Percentiles rank a stretch among this genome's conserved stretches.
These are phyloP conservation scores for Lasioglossum lativentre DNA, from an alignment of 2,888 invertebrate genomes.

Conservation along the genomic window DNA sequence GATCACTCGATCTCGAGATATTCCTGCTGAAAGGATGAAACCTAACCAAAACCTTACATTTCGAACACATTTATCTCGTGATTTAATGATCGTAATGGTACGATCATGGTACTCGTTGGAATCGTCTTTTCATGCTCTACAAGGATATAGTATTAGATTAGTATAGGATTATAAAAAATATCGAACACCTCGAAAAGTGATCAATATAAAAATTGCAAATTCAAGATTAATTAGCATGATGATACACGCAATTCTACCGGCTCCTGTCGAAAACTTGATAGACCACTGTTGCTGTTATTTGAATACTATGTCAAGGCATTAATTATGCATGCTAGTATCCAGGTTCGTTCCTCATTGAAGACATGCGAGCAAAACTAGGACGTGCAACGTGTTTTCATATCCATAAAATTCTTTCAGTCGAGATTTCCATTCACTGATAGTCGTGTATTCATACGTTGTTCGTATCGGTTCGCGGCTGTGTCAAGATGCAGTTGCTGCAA, in stretches of 20 bases:
- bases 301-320: constrained; percentile 45
- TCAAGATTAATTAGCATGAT: background rate
- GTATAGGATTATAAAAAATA: too few species aligned
- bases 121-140: background rate
- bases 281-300: constrained; percentile 5
- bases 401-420: constrained; percentile 37
- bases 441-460: constrained; percentile 3
- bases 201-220: background rate
- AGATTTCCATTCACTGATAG: constrained; percentile 14
- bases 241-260: background rate
- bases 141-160: too few species aligned
- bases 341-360: constrained; percentile 31
- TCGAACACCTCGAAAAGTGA: background rate
- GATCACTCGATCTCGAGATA: background rate
- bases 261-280: constrained; percentile 2
- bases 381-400: constrained; percentile 33
- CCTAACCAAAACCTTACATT: too few species aligned
- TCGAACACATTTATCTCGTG: background rate
- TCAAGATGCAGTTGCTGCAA: too few species aligned
- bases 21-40: too few species aligned
- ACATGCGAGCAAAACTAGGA: constrained; percentile 33
- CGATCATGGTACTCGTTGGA: background rate
- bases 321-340: constrained; percentile 31
- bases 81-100: background rate
- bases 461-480: background rate